Base-by-base conservation (phyloP, 2,888 invertebrate species). In the Caenorhabditis sp. region DNA sequence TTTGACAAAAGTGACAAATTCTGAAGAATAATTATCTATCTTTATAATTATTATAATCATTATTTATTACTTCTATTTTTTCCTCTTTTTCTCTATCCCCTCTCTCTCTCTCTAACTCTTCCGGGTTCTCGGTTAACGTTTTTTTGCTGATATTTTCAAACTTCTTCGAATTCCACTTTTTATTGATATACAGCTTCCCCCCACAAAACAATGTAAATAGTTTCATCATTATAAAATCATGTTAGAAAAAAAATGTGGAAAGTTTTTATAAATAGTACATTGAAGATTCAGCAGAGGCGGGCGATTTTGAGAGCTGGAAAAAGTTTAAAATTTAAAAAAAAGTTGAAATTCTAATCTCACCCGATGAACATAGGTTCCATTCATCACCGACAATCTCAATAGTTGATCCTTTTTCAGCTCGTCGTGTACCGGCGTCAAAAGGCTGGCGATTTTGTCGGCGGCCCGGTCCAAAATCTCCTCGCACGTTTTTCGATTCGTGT, bases 381-480 rank as follows among this genome's bases (percentile, higher is more conserved):
- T 99, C 89, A 99, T 96, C 88, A 99, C 97, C 88, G 99, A 97
- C 89, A 99, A 91, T 90, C 99, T 97, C 95, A 99, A 58, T 24
- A 99, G 91, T 91, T 99, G 97, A 88, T 96, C 92, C 90, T 97
- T 97, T 92, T 99, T 99, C 88, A 97, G 91, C 90, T 97, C 97
- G 90, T 99, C 99, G 91, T 99, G 97, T 62, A 95, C 95, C 89
- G 97, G 97, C 89, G 97, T 92, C 86, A 99, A 92, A 88, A 99
- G 92, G 89, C 95, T 95, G 90, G 94, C 95, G 74, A 99, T 95
- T 92, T 97, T 97, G 86, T 95, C 95, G 51, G 96, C 95, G 58
- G 97, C 97, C 88, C 95, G 92, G 85, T 93, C 93, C 86, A 99
- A 91, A 90, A 97, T 97, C 78, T 95, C 90, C 89, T 93, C 93